A percentile compares a stretch with the other conserved stretches of the same genome.
These are phyloP conservation scores for Calidris pygmaea DNA, from an alignment of 2,113 vertebrate genomes.

Conservation along the genomic window DNA sequence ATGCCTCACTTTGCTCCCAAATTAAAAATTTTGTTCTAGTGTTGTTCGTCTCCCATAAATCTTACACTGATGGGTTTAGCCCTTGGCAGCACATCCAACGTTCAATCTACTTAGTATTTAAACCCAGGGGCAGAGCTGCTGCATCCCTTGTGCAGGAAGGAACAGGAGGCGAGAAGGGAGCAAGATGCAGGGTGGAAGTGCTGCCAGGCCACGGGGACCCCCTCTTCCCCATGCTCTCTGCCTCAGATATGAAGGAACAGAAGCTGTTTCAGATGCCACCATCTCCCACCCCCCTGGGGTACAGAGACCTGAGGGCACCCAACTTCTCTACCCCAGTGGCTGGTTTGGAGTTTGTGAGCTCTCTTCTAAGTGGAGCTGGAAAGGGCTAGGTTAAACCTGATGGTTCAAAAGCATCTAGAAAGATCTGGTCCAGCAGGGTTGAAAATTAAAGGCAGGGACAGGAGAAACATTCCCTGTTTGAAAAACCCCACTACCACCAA, in stretches of 20 bases:
- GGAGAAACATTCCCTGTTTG: background rate
- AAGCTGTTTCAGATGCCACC: background rate
- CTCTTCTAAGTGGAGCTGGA: background rate
- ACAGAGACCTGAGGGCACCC: background rate
- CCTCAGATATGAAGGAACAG: background rate
- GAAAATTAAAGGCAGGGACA: background rate
- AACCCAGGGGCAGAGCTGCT: background rate
- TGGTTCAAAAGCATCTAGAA: background rate
- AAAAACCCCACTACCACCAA: background rate
- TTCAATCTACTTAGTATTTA: background rate
- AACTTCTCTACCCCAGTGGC: background rate
- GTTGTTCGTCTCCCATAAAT: background rate
- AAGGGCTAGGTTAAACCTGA: background rate
- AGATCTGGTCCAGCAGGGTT: rapidly evolving
- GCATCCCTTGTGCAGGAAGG: background rate
- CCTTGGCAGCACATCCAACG: background rate
- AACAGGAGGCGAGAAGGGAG: background rate
- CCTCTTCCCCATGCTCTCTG: background rate
- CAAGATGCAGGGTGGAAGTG: background rate
- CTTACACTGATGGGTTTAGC: rapidly evolving
- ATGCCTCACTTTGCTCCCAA: background rate
- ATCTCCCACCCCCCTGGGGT: background rate
- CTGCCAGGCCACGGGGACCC: background rate
- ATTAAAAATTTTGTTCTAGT: rapidly evolving
- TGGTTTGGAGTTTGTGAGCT: background rate